Base-by-base conservation (phyloP, 92 coral and sea anemone species). In the Montipora capitata region DNA sequence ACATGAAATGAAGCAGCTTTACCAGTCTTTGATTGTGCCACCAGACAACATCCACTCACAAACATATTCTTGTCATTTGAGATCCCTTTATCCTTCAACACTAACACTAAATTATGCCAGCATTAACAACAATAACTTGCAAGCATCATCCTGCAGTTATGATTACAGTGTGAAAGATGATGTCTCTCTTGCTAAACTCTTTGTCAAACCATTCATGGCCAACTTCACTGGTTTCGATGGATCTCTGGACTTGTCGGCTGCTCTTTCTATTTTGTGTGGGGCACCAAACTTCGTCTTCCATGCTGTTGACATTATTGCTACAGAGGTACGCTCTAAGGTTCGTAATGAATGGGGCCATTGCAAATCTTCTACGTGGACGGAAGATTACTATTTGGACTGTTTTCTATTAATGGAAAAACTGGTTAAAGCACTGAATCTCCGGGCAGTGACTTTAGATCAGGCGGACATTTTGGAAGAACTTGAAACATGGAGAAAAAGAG, bases 271-370 rank as follows among this genome's bases (percentile, higher is more conserved):
- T 35, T 68, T 79, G 27, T 79, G 91, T 17, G 91, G 77, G 68
- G 79, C 86, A 42, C 71, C 63, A 59, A 81, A 74, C 77, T 87
- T 71, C 71, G 56, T 76, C 45, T 64, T 0, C 16, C 4, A 62
- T 69, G 73, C 72, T 10, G 68, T 68, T 79, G 67, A 68, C 80
- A 5, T n/a, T 45, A 42, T 27, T 44, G 86, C 91, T 7, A 58
- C 14, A 43, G 77, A 66, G 0, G 86, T 87, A 38, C 78, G 80
- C 44, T 14, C 75, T 0, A 40, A 35, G 10, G 86, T 87, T 38
- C 83, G 91, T 17, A 87, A 86, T 78, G 86, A 86, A 66, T 86
- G 90, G 90, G 90, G 78, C 42, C 90, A 86, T 54, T 78, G 85
- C 71, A 71, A 79, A 18, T 72, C 81, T 80, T 43, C 91, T 15